phyloP scores from a whole-genome alignment of 2,113 vertebrate species.

The Hypocryptadius cinnamomeus region DNA sequence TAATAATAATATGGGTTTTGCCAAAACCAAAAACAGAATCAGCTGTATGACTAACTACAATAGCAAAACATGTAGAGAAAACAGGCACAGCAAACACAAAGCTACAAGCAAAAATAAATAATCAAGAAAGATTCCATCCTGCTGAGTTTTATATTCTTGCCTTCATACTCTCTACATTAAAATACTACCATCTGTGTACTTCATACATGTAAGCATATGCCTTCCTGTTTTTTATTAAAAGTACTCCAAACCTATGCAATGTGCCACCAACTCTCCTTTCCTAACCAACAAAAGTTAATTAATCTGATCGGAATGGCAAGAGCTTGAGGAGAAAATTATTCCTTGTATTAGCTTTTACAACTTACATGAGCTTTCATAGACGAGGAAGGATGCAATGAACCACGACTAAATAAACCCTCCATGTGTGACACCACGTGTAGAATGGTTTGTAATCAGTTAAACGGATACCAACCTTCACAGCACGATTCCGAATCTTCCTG shows the following conservation, averaged over 20 bases:
- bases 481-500: constrained; percentile 71
- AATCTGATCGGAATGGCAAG: not conserved
- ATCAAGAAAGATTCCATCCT: not conserved
- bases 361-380: not conserved
- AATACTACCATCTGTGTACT: not conserved
- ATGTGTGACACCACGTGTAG: accelerated
- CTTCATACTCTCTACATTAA: not conserved
- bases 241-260: not conserved
- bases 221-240: not conserved
- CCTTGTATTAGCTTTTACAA: not conserved
- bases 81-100: not conserved
- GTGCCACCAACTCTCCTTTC: not conserved
- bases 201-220: not conserved
- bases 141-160: not conserved
- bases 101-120: not conserved
- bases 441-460: not conserved
- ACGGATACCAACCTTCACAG: constrained; percentile 77
- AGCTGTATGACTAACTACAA: not conserved
- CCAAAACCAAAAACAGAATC: not conserved
- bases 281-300: not conserved
- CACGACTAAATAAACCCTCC: not conserved
- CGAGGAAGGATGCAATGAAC: not conserved
- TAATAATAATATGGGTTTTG: not conserved
- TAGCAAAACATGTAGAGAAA: not conserved
- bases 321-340: not conserved